Conservation (phyloP, 2,797 vertebrate genomes). For the Cryptoprocta ferox region DNA sequence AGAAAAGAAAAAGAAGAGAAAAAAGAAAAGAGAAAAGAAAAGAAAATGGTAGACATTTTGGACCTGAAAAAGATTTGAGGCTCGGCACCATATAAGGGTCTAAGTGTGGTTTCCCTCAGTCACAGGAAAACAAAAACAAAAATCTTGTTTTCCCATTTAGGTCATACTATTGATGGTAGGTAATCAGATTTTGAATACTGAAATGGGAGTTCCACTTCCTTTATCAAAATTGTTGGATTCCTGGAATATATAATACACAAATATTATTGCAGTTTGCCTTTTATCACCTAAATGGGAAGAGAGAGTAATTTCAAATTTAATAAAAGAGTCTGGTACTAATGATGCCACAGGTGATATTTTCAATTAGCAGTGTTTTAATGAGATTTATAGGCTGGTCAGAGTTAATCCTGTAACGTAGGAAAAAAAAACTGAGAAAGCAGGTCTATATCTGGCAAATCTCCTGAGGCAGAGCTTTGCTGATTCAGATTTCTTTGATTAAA, state of each 20-base stretch:
- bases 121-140: background rate
- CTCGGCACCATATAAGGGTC: background rate
- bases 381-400: constrained; percentile 53
- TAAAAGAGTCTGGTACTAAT: constrained; percentile 53
- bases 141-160: background rate
- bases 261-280: background rate
- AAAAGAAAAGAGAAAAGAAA: background rate
- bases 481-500: constrained; percentile 49
- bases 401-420: constrained; percentile 67
- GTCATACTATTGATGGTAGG: background rate
- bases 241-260: background rate
- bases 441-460: constrained; percentile 18
- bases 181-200: background rate
- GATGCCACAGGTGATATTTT: constrained; percentile 72
- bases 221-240: background rate
- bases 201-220: constrained; percentile 19
- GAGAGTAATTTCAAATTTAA: constrained; percentile 53
- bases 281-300: constrained; percentile 41
- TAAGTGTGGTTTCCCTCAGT: background rate
- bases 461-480: constrained; percentile 43
- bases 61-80: constrained; percentile 19
- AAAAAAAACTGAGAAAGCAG: constrained; percentile 53
- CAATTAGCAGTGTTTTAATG: constrained; percentile 71
- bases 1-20: background rate
- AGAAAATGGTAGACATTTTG: background rate